Evolutionary conservation across 2,888 invertebrate genomes (phyloP), one percentile per base, ranked within the genome.

Genomic region (Sabellastarte sp.): DNA sequence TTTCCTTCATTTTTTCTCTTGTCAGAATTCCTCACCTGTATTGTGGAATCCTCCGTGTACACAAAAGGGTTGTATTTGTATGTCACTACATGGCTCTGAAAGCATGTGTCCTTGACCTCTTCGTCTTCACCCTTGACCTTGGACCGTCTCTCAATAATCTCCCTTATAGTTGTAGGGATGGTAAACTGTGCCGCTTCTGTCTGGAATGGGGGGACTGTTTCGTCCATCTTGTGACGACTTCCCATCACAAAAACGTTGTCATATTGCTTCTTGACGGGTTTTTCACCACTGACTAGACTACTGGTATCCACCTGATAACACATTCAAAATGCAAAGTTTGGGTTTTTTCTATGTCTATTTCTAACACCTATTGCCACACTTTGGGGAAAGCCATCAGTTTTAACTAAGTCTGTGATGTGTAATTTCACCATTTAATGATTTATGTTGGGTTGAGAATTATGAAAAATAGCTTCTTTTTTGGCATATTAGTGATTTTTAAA

Each of bases 231-330:
- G 61, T 74, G 76, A 29, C 72, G 71, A 10, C 73, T 67, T 2
- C 77, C 78, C 53, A 72, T 66, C 20, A 76, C 66, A 10, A 74
- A 70, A 20, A 41, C 41, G 41, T 41, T 41, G 10, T 41, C 10
- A 15, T 15, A 41, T 41, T 41, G 10, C 20, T 41, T 41, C 41
- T 33, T 32, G 33, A 77, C 63, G 5, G 79, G 76, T 20, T 67
- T 65, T 59, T 80, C 79, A 5, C 74, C 74, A 1, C 73, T 62
- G 3, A 75, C 69, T 60, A 75, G 76, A 61, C 69, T 72, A 50
- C 72, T 65, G 55, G 79, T 61, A 64, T 77, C 76, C 41, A 71
- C 70, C 79, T 79, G 73, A 50, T 74, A 50, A 33, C 32, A 51
- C n/a, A n/a, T n/a, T n/a, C n/a, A n/a, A n/a, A n/a, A n/a, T n/a